These are phyloP conservation scores for Anguilla japonica DNA, from an alignment of 2,113 vertebrate genomes.

Conservation along the genomic window DNA sequence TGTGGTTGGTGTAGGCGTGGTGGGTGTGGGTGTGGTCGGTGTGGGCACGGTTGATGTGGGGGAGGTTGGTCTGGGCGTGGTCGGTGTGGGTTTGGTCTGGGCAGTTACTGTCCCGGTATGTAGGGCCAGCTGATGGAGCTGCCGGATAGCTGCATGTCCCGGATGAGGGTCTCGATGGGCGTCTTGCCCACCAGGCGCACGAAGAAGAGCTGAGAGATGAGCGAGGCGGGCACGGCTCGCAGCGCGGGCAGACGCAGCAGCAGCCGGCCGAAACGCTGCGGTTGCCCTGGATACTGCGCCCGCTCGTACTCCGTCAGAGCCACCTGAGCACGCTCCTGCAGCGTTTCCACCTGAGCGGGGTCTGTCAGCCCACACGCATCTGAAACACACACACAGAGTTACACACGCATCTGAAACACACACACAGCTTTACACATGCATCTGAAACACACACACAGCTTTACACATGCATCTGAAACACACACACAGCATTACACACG, in stretches of 20 bases:
- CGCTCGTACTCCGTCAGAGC: constrained; percentile 89
- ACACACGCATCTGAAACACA: neutral
- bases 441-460: neutral
- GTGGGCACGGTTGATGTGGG: too few relatives aligned
- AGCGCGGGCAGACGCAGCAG: constrained; percentile 88
- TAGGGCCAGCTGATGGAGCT: constrained; percentile 97
- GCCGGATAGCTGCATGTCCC: constrained; percentile 96
- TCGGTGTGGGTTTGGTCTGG: neutral
- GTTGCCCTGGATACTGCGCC: constrained; percentile 86
- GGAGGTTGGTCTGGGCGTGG: too few relatives aligned
- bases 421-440: neutral
- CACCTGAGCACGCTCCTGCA: constrained; percentile 96
- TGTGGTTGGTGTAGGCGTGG: too few relatives aligned
- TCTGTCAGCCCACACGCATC: constrained; percentile 93
- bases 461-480: neutral
- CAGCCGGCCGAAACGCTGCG: constrained; percentile 88
- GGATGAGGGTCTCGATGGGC: constrained; percentile 93
- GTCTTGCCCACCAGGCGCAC: constrained; percentile 97
- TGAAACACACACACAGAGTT: constrained; percentile 43
- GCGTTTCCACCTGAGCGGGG: constrained; percentile 82
- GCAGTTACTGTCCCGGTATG: constrained; percentile 74
- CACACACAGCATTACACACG: neutral
- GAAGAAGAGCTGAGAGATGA: constrained; percentile 98
- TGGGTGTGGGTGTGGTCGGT: too few relatives aligned
- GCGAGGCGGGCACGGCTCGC: constrained; percentile 85